These are phyloP conservation scores for Grammomys dolichurus DNA, from an alignment of 2,113 vertebrate genomes.

Conservation along the genomic window DNA sequence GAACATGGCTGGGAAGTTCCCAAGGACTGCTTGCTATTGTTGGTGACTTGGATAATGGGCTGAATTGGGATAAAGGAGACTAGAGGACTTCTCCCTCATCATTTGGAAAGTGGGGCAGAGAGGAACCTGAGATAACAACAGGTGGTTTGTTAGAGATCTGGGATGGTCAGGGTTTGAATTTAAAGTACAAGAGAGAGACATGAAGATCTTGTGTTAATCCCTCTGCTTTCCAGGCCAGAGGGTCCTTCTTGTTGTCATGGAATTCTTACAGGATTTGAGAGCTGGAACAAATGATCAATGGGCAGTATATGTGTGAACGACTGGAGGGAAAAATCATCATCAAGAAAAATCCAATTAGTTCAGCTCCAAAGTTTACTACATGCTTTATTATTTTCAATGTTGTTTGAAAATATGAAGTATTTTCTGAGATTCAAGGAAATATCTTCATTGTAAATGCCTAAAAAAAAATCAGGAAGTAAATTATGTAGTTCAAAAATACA, in stretches of 20 bases:
- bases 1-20: accelerated
- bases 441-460: neutral
- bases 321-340: neutral
- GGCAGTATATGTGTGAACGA: too few relatives aligned
- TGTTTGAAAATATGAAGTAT: neutral
- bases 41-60: neutral
- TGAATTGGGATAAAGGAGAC: neutral
- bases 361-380: neutral
- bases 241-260: neutral
- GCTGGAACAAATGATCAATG: too few relatives aligned
- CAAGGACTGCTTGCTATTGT: neutral
- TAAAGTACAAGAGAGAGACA: neutral
- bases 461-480: neutral
- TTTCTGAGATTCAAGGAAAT: neutral
- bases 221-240: neutral
- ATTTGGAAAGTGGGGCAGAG: neutral
- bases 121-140: neutral
- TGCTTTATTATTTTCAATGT: neutral
- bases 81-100: neutral
- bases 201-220: neutral
- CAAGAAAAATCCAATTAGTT: neutral
- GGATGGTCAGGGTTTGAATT: neutral
- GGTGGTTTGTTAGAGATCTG: neutral
- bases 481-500: neutral
- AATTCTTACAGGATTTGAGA: neutral